Evolutionary conservation across 2,888 invertebrate genomes (phyloP).

Genomic region (Ectemnius cavifrons): DNA sequence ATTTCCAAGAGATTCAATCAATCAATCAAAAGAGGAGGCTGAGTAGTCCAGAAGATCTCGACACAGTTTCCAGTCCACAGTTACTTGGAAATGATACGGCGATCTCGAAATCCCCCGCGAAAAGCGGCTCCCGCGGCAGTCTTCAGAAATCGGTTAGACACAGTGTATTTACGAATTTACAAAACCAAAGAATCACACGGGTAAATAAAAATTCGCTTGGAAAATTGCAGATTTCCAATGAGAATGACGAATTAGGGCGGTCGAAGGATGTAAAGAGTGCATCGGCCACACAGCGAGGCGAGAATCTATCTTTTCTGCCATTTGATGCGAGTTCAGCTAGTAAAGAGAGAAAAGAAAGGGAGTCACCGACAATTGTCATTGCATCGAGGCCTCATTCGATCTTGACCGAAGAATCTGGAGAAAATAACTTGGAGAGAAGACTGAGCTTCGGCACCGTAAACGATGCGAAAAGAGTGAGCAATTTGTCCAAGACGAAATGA

Average conservation of each 20-base stretch:
- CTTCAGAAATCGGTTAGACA: constrained; percentile 40
- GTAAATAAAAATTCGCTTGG: too few species aligned
- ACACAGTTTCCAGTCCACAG: constrained; percentile 19
- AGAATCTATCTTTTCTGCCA: constrained; percentile 29
- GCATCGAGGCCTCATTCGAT: constrained; percentile 63
- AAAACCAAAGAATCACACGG: too few species aligned
- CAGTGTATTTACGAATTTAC: background rate
- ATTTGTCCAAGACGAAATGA: background rate
- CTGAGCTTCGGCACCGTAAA: constrained; percentile 12
- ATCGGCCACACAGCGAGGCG: constrained; percentile 33
- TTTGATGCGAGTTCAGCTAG: constrained; percentile 21
- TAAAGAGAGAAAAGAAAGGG: constrained; percentile 15
- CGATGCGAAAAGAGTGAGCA: constrained; percentile 33
- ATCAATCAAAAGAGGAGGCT: constrained; percentile 7
- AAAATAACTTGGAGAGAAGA: constrained; percentile 21
- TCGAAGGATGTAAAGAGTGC: constrained; percentile 34
- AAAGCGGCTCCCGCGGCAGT: constrained; percentile 28
- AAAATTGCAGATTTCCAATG: constrained; percentile 24
- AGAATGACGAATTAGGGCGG: constrained; percentile 18
- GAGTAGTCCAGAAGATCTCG: constrained; percentile 26
- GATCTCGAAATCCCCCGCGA: constrained; percentile 37
- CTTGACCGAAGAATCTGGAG: constrained; percentile 43
- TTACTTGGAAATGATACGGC: constrained; percentile 25
- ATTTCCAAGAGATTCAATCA: background rate
- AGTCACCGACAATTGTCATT: constrained; percentile 57